phyloP scores from a whole-genome alignment of 2,113 vertebrate species.

The Heloderma charlesbogerti region DNA sequence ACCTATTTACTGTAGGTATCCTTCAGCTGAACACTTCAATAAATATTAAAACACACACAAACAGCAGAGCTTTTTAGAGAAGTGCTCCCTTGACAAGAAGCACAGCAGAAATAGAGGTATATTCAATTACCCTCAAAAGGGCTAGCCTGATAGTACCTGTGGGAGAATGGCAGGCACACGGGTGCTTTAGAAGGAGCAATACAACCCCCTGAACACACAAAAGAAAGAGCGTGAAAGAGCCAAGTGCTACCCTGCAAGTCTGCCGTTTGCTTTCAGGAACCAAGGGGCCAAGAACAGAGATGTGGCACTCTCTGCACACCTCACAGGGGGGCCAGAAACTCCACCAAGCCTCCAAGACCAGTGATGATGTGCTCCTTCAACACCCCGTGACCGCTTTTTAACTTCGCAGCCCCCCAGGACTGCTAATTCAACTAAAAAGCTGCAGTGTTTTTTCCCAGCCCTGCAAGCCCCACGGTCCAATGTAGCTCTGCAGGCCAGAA shows the following conservation, averaged over 20 bases:
- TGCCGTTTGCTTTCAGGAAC: constrained; percentile 33
- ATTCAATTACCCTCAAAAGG: rapidly evolving
- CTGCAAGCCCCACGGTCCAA: not conserved
- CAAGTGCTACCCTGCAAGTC: constrained; percentile 17
- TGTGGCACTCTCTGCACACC: not conserved
- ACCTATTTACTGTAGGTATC: not conserved
- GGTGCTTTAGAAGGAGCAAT: constrained; percentile 6
- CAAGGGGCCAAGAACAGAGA: constrained; percentile 41
- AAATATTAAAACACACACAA: too few relatives aligned
- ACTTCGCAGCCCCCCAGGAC: not conserved
- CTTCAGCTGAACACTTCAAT: not conserved
- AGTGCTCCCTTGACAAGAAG: not conserved
- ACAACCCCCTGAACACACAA: constrained; percentile 32
- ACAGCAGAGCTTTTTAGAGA: not conserved
- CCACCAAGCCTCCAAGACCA: not conserved
- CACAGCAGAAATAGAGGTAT: not conserved
- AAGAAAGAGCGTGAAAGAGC: not conserved
- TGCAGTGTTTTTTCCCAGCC: not conserved
- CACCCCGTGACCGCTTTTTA: too few relatives aligned
- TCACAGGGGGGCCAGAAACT: not conserved
- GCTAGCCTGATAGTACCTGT: not conserved
- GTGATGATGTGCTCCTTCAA: not conserved
- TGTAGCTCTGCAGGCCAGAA: not conserved
- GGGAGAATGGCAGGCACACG: constrained; percentile 28
- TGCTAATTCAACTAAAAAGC: not conserved